phyloP scores from a whole-genome alignment of 1,140 invertebrate genomes.

The Ylistrum balloti region DNA sequence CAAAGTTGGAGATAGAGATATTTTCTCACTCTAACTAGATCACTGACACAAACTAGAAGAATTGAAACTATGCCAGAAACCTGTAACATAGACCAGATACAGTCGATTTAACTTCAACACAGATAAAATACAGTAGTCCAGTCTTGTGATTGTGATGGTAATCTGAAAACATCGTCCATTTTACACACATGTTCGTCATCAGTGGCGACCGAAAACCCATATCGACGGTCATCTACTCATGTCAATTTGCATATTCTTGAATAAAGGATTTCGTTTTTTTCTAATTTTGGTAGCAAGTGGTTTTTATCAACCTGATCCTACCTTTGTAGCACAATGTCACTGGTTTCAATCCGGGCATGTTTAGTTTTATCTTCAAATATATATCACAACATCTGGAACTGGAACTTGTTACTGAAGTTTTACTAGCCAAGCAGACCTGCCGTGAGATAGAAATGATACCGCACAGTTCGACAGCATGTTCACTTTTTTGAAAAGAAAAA shows the following conservation, averaged over 20 bases:
- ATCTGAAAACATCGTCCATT: slow-evolving; percentile 19
- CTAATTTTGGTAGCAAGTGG: slow-evolving; percentile 16
- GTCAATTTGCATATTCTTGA: slow-evolving; percentile 35
- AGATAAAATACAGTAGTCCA: not conserved
- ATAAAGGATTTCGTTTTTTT: slow-evolving; percentile 11
- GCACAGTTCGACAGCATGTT: no score
- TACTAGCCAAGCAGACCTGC: no score
- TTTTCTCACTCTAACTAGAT: not conserved
- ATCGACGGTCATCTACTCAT: not conserved
- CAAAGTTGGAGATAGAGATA: not conserved
- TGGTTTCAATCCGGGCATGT: slow-evolving; percentile 14
- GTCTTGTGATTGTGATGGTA: not conserved
- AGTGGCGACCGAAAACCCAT: not conserved
- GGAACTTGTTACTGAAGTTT: not conserved
- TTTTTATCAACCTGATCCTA: not conserved
- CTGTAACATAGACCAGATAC: not conserved
- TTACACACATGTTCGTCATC: slow-evolving; percentile 10
- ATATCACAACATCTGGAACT: not conserved
- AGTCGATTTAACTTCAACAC: not conserved
- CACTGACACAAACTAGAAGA: not conserved
- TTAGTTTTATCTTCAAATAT: slow-evolving; percentile 14
- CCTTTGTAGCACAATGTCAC: not conserved
- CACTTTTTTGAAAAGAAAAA: no score
- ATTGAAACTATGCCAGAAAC: not conserved
- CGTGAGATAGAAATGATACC: no score